phyloP scores from a whole-genome alignment of 1,140 invertebrate genomes.

The Drosophila novamexicana region DNA sequence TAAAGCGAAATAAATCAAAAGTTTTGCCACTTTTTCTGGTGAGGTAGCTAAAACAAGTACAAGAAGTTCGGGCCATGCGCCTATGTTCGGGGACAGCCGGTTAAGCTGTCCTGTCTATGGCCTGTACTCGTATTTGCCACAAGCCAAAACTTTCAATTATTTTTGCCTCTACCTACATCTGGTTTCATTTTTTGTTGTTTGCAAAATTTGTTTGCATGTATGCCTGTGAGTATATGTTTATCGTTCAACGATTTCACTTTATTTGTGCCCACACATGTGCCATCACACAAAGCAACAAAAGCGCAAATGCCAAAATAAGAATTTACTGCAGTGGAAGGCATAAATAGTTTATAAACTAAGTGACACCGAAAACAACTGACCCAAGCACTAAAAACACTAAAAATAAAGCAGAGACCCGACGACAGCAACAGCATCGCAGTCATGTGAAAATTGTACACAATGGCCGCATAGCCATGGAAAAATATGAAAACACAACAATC shows the following conservation, averaged over 20 bases:
- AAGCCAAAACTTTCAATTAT: conserved; percentile 55
- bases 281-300: conserved; percentile 39
- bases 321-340: conserved; percentile 70
- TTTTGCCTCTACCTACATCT: conserved; percentile 41
- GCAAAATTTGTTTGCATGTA: not conserved
- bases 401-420: conserved; percentile 59
- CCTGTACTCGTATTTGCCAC: not conserved
- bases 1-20: conserved; percentile 59
- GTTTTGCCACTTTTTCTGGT: conserved; percentile 40
- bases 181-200: conserved; percentile 19
- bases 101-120: conserved; percentile 5
- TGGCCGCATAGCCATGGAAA: conserved; percentile 28
- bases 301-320: conserved; percentile 66
- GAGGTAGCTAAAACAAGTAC: conserved; percentile 8
- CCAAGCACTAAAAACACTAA: conserved; percentile 69
- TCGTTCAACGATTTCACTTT: conserved; percentile 43
- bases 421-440: conserved; percentile 39
- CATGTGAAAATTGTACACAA: conserved; percentile 53
- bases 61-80: conserved; percentile 19
- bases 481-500: conserved; percentile 31
- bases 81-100: conserved; percentile 23
- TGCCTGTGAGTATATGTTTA: conserved; percentile 23
- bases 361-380: conserved; percentile 71
- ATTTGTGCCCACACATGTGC: conserved; percentile 34
- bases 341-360: conserved; percentile 73